A percentile compares a stretch with the other conserved stretches of the same genome.
Conservation (phyloP, 92 coral and sea anemone genomes). For the Blastomussa wellsi region DNA sequence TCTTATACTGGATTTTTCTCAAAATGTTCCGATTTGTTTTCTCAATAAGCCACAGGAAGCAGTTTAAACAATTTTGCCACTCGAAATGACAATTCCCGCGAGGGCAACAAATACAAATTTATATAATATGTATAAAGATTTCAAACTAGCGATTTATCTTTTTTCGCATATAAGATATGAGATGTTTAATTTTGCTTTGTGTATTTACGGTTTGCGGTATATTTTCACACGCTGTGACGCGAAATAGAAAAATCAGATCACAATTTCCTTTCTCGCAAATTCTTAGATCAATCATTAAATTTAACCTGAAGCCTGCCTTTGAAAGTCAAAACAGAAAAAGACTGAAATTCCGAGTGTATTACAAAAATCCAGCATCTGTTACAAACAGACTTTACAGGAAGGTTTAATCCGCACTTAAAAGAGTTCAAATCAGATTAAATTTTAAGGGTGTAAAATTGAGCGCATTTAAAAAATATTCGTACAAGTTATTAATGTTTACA, state of each 20-base stretch:
- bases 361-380: background rate
- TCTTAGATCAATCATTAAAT: background rate
- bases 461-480: background rate
- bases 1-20: background rate
- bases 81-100: constrained; percentile 13
- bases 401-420: background rate
- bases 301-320: background rate
- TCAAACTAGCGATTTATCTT: background rate
- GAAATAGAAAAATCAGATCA: constrained; percentile 1
- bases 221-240: background rate
- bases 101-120: background rate
- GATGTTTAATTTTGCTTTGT: background rate
- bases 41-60: background rate
- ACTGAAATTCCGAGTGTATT: no score
- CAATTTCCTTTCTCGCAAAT: constrained; percentile 1
- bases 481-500: constrained; percentile 24
- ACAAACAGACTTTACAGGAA: background rate
- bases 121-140: background rate
- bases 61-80: constrained; percentile 20
- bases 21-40: background rate
- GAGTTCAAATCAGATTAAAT: background rate
- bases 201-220: background rate
- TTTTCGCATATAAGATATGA: background rate
- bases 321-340: constrained; percentile 1
- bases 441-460: background rate